Conservation (phyloP, 2,797 vertebrate species). For the Eulemur coronatus region DNA sequence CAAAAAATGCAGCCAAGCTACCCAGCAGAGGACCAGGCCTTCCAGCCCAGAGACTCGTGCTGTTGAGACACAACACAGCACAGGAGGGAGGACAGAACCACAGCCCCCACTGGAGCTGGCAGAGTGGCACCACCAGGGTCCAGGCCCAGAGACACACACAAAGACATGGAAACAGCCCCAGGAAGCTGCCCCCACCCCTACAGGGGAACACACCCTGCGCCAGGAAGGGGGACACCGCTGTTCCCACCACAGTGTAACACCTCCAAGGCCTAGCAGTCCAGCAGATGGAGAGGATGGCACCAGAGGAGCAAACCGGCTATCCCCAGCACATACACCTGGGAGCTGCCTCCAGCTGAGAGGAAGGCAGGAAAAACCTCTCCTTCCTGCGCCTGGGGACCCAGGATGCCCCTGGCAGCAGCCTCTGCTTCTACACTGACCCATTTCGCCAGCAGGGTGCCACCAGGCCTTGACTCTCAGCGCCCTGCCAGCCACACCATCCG, state of each 20-base stretch:
- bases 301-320: neutral
- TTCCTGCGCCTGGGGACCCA: neutral
- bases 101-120: neutral
- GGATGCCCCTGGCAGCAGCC: neutral
- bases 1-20: neutral
- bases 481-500: neutral
- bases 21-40: neutral
- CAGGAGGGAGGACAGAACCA: neutral
- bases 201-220: neutral
- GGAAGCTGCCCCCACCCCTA: neutral
- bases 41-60: neutral
- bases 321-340: neutral
- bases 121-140: neutral
- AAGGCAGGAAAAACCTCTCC: neutral
- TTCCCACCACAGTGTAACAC: neutral
- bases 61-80: neutral
- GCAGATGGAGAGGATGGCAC: neutral
- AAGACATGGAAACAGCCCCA: neutral
- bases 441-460: neutral
- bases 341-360: neutral
- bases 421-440: neutral
- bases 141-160: conserved; percentile 6
- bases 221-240: neutral
- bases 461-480: neutral
- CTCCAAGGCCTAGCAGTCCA: neutral